Percentiles rank a stretch among this genome's conserved stretches.
Conservation (phyloP, 2,113 vertebrate genomes). For the Geococcyx californianus region DNA sequence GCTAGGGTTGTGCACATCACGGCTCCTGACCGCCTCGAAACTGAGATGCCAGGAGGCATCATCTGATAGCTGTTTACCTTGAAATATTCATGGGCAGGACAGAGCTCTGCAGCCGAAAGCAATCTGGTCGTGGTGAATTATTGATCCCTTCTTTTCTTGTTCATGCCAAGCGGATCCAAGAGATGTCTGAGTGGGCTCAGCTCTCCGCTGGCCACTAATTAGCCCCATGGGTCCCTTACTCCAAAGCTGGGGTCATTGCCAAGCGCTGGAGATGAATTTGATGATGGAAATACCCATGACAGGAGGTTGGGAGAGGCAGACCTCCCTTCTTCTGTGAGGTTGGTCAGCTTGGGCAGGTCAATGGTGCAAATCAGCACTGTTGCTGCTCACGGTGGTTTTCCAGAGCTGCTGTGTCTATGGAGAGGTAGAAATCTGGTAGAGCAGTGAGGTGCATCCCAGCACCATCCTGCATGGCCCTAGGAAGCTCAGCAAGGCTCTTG, state of each 20-base stretch:
- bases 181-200: neutral
- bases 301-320: neutral
- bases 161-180: neutral
- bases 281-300: neutral
- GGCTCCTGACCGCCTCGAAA: neutral
- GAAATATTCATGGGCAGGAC: conserved; percentile 49
- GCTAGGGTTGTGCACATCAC: fast-evolving
- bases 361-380: neutral
- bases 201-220: neutral
- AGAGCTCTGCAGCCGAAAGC: neutral
- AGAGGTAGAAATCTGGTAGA: neutral
- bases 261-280: neutral
- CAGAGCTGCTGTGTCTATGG: neutral
- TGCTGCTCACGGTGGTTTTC: neutral
- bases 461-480: neutral
- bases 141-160: neutral
- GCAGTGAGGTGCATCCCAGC: neutral
- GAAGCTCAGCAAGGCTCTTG: neutral
- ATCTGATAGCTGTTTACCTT: conserved; percentile 5
- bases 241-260: neutral
- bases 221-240: neutral
- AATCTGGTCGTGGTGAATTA: conserved; percentile 20
- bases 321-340: neutral
- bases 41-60: neutral
- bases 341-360: neutral